Conservation (phyloP, 2,797 vertebrate genomes). For the Poecilia wingei region DNA sequence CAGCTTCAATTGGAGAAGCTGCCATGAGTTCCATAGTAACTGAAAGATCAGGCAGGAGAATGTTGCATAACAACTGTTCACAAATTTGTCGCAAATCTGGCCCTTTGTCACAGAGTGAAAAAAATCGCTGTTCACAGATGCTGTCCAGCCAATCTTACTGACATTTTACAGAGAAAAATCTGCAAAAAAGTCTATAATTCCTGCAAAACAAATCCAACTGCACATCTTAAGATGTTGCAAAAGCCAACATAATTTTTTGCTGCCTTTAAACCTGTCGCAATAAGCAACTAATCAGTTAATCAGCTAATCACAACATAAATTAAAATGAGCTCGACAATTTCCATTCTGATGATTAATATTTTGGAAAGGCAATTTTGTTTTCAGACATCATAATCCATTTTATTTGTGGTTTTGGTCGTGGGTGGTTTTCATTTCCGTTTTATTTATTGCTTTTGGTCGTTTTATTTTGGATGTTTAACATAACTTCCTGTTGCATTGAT, state of each 20-base stretch:
- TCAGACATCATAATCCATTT: no score
- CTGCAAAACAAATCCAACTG: not conserved
- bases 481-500: no score
- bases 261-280: not conserved
- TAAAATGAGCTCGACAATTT: no score
- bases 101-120: not conserved
- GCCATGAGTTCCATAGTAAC: not conserved
- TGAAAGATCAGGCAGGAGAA: no score
- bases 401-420: no score
- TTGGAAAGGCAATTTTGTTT: no score
- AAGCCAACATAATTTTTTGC: not conserved
- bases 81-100: not conserved
- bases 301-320: no score
- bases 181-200: not conserved
- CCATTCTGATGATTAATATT: no score
- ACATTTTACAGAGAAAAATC: not conserved
- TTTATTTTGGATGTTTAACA: no score
- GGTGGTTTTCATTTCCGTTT: no score
- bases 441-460: no score
- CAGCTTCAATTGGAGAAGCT: not conserved
- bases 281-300: no score
- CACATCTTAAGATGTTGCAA: not conserved
- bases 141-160: not conserved
- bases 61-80: not conserved
- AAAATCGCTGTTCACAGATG: not conserved